A percentile compares a stretch with the other conserved stretches of the same genome.
phyloP scores from a whole-genome alignment of 2,113 vertebrate genomes.

The Pomatorhinus ruficollis region DNA sequence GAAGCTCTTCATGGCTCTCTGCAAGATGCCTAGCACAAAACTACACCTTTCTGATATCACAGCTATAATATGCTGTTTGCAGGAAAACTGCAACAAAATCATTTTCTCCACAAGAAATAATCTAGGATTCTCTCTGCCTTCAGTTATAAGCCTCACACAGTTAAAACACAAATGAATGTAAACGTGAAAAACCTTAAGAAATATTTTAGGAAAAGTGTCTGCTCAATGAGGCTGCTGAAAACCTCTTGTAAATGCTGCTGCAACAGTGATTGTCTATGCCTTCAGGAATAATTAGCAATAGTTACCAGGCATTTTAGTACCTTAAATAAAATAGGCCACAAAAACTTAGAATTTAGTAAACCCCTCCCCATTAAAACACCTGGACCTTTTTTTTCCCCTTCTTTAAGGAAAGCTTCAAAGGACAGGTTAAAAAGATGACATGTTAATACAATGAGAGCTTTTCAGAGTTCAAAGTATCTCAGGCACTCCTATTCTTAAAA shows the following conservation, averaged over 20 bases:
- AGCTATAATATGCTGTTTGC: rapidly evolving
- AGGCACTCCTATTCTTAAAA: neutral
- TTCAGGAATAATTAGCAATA: neutral
- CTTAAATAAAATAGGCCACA: neutral
- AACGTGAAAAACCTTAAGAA: neutral
- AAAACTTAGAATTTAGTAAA: neutral
- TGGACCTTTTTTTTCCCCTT: neutral
- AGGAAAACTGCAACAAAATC: neutral
- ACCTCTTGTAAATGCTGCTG: neutral
- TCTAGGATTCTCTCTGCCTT: neutral
- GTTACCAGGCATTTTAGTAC: neutral
- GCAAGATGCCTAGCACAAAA: neutral
- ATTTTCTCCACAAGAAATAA: neutral
- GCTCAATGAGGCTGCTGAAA: neutral
- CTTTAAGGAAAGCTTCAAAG: neutral
- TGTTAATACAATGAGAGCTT: neutral
- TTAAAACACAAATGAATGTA: neutral
- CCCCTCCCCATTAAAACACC: neutral
- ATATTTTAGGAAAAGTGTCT: neutral
- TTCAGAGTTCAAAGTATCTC: neutral
- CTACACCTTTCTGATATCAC: neutral
- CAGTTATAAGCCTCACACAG: neutral
- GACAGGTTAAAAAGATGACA: neutral
- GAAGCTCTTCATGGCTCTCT: neutral
- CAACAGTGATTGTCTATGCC: neutral